A percentile compares a stretch with the other conserved stretches of the same genome.
phyloP scores from a whole-genome alignment of 1,140 invertebrate genomes.

The Phenacoccus solenopsis region DNA sequence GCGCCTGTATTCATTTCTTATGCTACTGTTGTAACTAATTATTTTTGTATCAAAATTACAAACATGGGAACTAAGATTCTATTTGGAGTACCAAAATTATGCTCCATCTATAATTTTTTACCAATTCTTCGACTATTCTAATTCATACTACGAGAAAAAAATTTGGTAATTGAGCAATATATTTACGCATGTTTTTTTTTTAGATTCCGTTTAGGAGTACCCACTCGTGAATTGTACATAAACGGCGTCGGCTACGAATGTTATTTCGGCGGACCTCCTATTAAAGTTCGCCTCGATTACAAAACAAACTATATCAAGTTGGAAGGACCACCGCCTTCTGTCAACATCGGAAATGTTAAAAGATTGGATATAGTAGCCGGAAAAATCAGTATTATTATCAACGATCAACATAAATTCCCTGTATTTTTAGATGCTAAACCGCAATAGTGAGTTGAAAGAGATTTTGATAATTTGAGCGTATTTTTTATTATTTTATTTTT shows the following conservation, averaged over 20 bases:
- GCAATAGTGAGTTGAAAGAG: slow-evolving; percentile 41
- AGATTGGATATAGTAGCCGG: slow-evolving; percentile 64
- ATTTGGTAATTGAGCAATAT: too few relatives aligned
- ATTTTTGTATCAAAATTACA: too few relatives aligned
- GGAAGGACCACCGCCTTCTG: slow-evolving; percentile 75
- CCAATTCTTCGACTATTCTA: too few relatives aligned
- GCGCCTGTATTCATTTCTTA: too few relatives aligned
- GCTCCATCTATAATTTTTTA: too few relatives aligned
- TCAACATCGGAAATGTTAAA: slow-evolving; percentile 55
- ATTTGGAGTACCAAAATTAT: too few relatives aligned
- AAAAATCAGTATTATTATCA: slow-evolving; percentile 68
- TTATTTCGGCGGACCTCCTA: slow-evolving; percentile 78
- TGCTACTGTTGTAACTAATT: too few relatives aligned
- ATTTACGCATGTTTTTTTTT: slow-evolving; percentile 27
- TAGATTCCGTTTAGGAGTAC: slow-evolving; percentile 75
- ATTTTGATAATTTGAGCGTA: slow-evolving; percentile 6
- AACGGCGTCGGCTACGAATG: slow-evolving; percentile 77
- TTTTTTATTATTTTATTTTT: neutral
- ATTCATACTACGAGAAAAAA: too few relatives aligned
- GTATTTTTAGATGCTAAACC: slow-evolving; percentile 77
- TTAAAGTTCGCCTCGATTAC: slow-evolving; percentile 68
- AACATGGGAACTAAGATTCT: too few relatives aligned
- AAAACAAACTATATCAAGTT: slow-evolving; percentile 60
- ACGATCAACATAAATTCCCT: slow-evolving; percentile 60
- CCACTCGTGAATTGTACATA: slow-evolving; percentile 80